Evolutionary conservation across 2,888 invertebrate species (phyloP), one percentile per base, ranked within the genome.

Genomic region (Dinocampus coccinellae): DNA sequence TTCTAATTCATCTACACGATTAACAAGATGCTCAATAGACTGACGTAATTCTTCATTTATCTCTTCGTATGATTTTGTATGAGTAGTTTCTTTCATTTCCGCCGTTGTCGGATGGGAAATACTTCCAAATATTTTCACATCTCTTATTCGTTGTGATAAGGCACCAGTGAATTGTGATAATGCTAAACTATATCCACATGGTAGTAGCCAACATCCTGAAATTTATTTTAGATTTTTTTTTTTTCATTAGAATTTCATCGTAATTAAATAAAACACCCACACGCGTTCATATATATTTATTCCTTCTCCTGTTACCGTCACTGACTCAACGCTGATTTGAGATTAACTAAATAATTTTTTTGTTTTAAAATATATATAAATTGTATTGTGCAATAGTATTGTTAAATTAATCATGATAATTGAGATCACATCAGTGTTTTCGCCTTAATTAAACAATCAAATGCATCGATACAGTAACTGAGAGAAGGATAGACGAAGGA

Each of bases 401-500:
- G 22, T 42, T 13, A 26, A 34, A 34, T 53, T 3, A 26, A 61
- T 3, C 16, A 24, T 29, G 13, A 4, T 13, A 24, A n/a, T 29
- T 60, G 55, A 70, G 69, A 77, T 76, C 73, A 75, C 62, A 74
- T 75, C 76, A 77, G 77, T 70, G 75, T 73, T 22, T 42, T 16
- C 58, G 73, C 69, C 63, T 16, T 42, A 16, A 61, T 42, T 39
- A 61, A 66, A 52, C 47, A 55, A 66, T 33, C 47, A 69, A 53
- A 63, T 63, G 64, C 39, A 69, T 60, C 73, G 75, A 77, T 79
- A 75, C 76, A 79, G 79, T 81, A 82, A 83, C 80, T 81, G 85
- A 85, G 87, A 86, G 86, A 87, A 87, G 87, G 87, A 87, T 83
- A 87, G 87, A 86, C 84, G 84, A 86, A 86, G 85, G 79, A 84